A percentile compares a stretch with the other conserved stretches of the same genome.
Evolutionary conservation across 1,140 invertebrate genomes (phyloP).

Genomic region (Drosophila ficusphila): DNA sequence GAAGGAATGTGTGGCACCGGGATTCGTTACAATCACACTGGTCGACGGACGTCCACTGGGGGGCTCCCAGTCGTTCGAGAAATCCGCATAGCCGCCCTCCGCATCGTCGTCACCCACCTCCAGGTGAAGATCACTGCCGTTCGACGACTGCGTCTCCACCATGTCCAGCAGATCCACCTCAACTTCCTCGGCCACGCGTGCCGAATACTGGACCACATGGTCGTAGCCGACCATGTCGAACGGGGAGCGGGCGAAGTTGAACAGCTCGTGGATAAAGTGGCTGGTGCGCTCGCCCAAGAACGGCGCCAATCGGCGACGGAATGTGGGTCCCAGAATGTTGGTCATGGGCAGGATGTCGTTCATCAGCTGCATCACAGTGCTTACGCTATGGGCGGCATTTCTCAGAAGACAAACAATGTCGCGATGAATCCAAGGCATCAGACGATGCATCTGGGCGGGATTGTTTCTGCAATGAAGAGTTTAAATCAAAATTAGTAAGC

Average conservation of each 20-base stretch:
- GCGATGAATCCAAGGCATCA: constrained; percentile 94
- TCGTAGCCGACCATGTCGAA: constrained; percentile 93
- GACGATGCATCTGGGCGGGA: constrained; percentile 90
- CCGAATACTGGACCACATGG: constrained; percentile 85
- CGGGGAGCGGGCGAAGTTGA: constrained; percentile 93
- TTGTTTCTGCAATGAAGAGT: constrained; percentile 87
- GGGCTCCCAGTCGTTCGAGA: constrained; percentile 26
- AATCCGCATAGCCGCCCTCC: constrained; percentile 30
- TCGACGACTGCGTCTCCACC: constrained; percentile 56
- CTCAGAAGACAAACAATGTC: constrained; percentile 90
- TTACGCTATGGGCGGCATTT: constrained; percentile 87
- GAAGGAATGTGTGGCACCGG: constrained; percentile 69
- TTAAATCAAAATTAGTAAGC: not conserved
- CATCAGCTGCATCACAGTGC: constrained; percentile 89
- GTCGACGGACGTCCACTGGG: constrained; percentile 49
- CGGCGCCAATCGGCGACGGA: constrained; percentile 87
- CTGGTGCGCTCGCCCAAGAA: constrained; percentile 87
- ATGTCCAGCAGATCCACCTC: constrained; percentile 66
- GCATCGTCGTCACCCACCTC: constrained; percentile 31
- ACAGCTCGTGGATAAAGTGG: constrained; percentile 96
- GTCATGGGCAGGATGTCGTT: constrained; percentile 88
- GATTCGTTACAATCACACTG: constrained; percentile 75
- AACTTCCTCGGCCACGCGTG: constrained; percentile 67
- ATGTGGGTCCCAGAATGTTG: constrained; percentile 90
- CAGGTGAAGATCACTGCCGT: constrained; percentile 25